Evolutionary conservation across 2,888 invertebrate species (phyloP).

Genomic region (Ernsta delagoae): DNA sequence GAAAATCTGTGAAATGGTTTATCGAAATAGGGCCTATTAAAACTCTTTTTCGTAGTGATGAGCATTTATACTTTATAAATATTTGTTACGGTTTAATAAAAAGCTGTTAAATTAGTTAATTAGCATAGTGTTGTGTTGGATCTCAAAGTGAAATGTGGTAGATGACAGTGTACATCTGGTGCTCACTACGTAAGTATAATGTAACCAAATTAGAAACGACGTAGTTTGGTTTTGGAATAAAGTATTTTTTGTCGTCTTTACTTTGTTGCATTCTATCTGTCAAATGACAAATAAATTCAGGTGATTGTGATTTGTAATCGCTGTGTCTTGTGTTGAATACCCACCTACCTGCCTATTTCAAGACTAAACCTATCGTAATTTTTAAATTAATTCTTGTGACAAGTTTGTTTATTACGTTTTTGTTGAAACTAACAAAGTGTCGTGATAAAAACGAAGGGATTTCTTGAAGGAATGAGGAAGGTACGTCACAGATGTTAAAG

Average conservation of each 20-base stretch:
- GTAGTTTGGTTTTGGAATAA: constrained; percentile 41
- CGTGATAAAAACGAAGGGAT: constrained; percentile 53
- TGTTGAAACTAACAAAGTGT: constrained; percentile 57
- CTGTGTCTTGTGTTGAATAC: constrained; percentile 45
- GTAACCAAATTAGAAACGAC: constrained; percentile 56
- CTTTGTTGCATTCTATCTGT: constrained; percentile 56
- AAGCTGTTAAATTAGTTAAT: constrained; percentile 55
- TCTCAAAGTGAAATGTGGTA: constrained; percentile 76
- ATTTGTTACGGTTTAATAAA: constrained; percentile 50
- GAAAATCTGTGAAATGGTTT: constrained; percentile 66
- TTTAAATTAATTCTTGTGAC: constrained; percentile 19
- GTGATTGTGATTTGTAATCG: constrained; percentile 43
- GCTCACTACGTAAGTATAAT: constrained; percentile 77
- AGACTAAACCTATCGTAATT: constrained; percentile 17
- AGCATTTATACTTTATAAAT: constrained; percentile 51
- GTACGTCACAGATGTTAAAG: constrained; percentile 35
- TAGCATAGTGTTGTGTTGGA: constrained; percentile 62
- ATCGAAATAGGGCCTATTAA: constrained; percentile 58
- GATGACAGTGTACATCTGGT: constrained; percentile 81
- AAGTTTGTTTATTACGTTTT: constrained; percentile 31
- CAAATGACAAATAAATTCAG: constrained; percentile 50
- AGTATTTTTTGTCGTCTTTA: constrained; percentile 41
- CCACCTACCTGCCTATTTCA: constrained; percentile 37
- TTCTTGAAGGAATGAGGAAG: constrained; percentile 48
- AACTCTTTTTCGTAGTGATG: constrained; percentile 54